phyloP scores from a whole-genome alignment of 2,797 vertebrate species.

The Acipenser ruthenus region DNA sequence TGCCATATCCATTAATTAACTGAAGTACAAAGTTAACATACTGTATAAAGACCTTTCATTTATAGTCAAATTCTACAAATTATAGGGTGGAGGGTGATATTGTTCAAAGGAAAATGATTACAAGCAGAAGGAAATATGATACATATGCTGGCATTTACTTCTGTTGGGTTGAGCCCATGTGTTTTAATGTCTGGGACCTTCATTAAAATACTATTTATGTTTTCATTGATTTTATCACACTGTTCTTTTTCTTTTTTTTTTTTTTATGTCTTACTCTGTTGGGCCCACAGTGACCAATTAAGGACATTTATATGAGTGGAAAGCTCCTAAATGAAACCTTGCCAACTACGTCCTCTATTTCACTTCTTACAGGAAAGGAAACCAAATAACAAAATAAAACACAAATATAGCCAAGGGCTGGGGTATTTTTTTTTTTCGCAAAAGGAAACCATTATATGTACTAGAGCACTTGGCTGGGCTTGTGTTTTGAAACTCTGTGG shows the following conservation, averaged over 20 bases:
- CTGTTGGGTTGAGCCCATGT: conserved; percentile 16
- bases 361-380: conserved; percentile 58
- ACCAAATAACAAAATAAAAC: conserved; percentile 29
- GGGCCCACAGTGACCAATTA: conserved; percentile 58
- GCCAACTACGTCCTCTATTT: conserved; percentile 65
- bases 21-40: too few species aligned
- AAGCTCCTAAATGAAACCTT: conserved; percentile 39
- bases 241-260: conserved; percentile 12
- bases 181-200: conserved; percentile 28
- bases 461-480: not conserved
- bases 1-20: too few species aligned
- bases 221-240: conserved; percentile 26
- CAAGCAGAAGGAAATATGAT: conserved; percentile 18
- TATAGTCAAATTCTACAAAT: too few species aligned
- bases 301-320: conserved; percentile 51
- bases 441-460: conserved; percentile 33
- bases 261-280: conserved; percentile 55
- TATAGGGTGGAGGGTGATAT: not conserved
- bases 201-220: conserved; percentile 23
- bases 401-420: conserved; percentile 27
- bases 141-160: conserved; percentile 26
- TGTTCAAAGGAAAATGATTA: conserved; percentile 10
- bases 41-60: too few species aligned
- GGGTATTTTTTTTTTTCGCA: conserved; percentile 9
- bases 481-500: conserved; percentile 14